These are phyloP conservation scores for Pelecanus crispus DNA, from an alignment of 2,113 vertebrate genomes.

Conservation along the genomic window DNA sequence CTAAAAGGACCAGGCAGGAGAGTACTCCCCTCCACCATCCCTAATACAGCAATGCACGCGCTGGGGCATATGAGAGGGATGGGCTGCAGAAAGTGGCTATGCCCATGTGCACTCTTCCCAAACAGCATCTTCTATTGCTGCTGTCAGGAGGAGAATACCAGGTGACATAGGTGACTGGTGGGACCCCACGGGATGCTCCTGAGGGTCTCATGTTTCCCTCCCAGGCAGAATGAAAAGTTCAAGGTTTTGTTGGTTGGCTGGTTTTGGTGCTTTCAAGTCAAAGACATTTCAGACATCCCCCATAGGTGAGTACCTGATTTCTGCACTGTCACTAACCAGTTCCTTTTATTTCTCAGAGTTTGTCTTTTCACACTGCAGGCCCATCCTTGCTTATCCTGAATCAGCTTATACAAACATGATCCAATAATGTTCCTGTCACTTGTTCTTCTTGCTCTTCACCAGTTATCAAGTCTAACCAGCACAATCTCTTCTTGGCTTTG, in stretches of 20 bases:
- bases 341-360: not conserved
- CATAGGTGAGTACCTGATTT: accelerated
- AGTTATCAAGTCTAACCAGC: not conserved
- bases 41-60: accelerated
- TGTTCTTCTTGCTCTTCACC: not conserved
- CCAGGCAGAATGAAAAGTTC: not conserved
- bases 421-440: not conserved
- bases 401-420: not conserved
- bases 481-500: not conserved
- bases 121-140: not conserved
- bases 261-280: not conserved
- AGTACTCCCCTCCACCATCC: not conserved
- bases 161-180: not conserved
- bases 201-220: not conserved
- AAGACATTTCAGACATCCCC: not conserved
- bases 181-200: not conserved
- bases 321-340: not conserved
- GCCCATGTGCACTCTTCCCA: not conserved
- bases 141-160: not conserved
- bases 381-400: not conserved
- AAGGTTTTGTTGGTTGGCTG: not conserved
- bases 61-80: not conserved
- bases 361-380: not conserved
- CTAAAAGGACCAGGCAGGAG: not conserved
- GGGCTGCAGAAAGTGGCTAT: not conserved